phyloP scores from a whole-genome alignment of 2,888 invertebrate genomes.

The Stegana nigrithorax region DNA sequence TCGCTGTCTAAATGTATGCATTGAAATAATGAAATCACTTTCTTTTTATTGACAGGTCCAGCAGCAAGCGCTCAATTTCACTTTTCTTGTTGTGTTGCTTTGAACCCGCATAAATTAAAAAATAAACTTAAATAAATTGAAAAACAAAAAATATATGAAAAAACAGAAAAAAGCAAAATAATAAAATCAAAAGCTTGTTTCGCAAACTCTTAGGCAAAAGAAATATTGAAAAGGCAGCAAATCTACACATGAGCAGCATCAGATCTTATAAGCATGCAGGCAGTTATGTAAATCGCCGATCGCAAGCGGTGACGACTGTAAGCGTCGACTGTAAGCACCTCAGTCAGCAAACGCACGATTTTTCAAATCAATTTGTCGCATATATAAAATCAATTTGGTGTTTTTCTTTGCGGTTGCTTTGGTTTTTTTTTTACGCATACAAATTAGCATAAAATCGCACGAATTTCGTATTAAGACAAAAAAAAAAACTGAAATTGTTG shows the following conservation, averaged over 20 bases:
- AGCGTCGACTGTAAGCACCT: no score
- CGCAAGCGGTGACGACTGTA: background rate
- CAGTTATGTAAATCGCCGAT: slow-evolving; percentile 13
- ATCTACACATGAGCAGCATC: background rate
- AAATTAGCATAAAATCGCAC: slow-evolving; percentile 48
- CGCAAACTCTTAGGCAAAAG: no score
- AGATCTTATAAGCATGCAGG: background rate
- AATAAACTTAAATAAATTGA: no score
- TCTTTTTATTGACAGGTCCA: background rate
- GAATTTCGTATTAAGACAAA: slow-evolving; percentile 43
- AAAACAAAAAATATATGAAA: no score
- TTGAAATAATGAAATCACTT: background rate
- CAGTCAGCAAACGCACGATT: slow-evolving; percentile 52
- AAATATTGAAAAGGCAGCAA: background rate
- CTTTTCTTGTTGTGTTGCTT: background rate
- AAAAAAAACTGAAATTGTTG: no score
- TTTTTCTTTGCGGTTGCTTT: slow-evolving; percentile 2
- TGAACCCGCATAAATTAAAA: slow-evolving; percentile 12
- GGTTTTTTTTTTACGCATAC: slow-evolving; percentile 32
- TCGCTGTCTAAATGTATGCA: slow-evolving; percentile 1
- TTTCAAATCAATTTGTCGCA: slow-evolving; percentile 48
- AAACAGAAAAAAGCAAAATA: background rate
- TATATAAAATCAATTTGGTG: background rate
- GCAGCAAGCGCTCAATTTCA: background rate
- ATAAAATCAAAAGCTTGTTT: background rate